Evolutionary conservation across 1,140 invertebrate species (phyloP), one percentile per base, ranked within the genome.

Genomic region (Drosophila baimaii): DNA sequence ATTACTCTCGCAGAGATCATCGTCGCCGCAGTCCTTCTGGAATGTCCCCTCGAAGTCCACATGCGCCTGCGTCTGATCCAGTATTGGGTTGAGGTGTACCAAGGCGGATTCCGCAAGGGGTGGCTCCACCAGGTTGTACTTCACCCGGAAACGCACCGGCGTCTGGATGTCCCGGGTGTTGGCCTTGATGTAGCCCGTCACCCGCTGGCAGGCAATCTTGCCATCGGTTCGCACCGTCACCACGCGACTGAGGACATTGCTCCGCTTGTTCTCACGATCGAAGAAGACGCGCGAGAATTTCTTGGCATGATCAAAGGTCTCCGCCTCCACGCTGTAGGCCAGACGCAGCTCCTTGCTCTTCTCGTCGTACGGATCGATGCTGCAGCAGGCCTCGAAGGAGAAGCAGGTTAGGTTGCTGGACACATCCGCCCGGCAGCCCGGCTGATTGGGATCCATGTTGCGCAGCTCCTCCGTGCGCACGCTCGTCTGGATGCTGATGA

Each of bases 21-120:
- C 97, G 1, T 94, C 93, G 8, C 97, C 98, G 91, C 98, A 99
- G 86, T 99, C 97, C 92, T 98, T 98, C 56, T 97, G 95, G 93
- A 99, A 98, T 23, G 95, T 96, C 3, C 96, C 97, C 82, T 96
- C 94, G 81, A 98, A 98, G 5, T 95, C 93, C 76, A 95, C 95
- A 10, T 95, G 95, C 0, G 97, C 97, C 90, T 96, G 95, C 69
- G 96, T 96, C 75, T 97, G 95, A 92, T 98, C 98, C 13, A 98
- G 92, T 55, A 98, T 98, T 0, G 98, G 97, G 74, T 92, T 92
- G 77, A 96, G 96, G 39, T 95, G 93, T 61, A 96, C 95, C 23
- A 98, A 95, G 29, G 96, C 94, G 0, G 95, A 95, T 7, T 97
- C 83, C 0, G 92, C 92, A 2, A 95, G 95, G 8, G 92, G 90